These are phyloP conservation scores for Eupithecia inturbata DNA, from an alignment of 2,888 invertebrate species.

Conservation along the genomic window DNA sequence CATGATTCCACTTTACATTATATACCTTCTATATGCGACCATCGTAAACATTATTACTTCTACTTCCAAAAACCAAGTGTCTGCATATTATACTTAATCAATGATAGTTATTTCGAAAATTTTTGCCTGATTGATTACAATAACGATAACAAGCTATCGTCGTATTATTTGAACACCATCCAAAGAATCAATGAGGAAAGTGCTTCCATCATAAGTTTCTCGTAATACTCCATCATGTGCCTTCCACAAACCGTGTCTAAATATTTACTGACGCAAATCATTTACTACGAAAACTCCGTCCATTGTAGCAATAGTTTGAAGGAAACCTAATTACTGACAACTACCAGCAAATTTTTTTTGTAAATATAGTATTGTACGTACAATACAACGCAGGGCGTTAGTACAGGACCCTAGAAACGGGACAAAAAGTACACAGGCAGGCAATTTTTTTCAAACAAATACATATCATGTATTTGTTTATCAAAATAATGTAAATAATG, in stretches of 20 bases:
- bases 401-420: not conserved
- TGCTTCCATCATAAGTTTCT: conserved; percentile 10
- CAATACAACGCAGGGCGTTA: not conserved
- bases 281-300: conserved; percentile 26
- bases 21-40: not conserved
- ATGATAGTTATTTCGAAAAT: not conserved
- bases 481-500: not conserved
- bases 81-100: not conserved
- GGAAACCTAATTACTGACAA: not conserved
- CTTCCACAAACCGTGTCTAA: conserved; percentile 29
- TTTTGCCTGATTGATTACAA: not conserved
- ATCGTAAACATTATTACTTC: not conserved
- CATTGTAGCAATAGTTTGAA: conserved; percentile 12
- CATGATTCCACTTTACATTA: not conserved
- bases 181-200: conserved; percentile 17
- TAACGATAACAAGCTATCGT: not conserved
- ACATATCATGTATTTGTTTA: not conserved
- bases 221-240: conserved; percentile 25
- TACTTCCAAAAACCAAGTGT: not conserved
- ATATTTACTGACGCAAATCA: conserved; percentile 35
- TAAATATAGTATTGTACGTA: no score
- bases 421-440: not conserved
- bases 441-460: not conserved
- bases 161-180: not conserved
- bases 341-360: no score